Evolutionary conservation across 2,888 invertebrate genomes (phyloP), one percentile per base, ranked within the genome.

Genomic region (Tenthredo distinguenda): DNA sequence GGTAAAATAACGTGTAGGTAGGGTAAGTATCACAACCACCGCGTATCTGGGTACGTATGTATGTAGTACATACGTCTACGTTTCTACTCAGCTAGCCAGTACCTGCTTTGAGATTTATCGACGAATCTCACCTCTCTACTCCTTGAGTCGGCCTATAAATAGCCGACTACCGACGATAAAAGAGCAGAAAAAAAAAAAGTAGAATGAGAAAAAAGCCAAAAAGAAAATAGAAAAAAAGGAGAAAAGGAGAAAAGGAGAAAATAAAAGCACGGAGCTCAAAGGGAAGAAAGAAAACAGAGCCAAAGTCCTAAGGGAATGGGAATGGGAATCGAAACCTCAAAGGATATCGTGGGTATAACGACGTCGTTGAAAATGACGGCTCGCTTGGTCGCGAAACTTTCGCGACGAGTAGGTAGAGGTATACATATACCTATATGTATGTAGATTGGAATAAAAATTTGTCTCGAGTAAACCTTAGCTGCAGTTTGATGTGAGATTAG

Each of bases 241-340:
- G n/a, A 9, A 9, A 6, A 26, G 10, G 2, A n/a, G 43, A 0
- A n/a, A n/a, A 74, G 37, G n/a, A 26, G 26, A 76, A n/a, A 26
- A 26, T 12, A 76, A 65, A 26, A 65, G 31, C 26, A 76, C 47
- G 26, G 26, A 76, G 47, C 47, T 72, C 72, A 72, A 72, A 76
- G 43, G 74, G 43, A 76, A 76, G 37, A 21, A 47, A 37, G 26
- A 26, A 43, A 76, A 76, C 74, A 47, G 43, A 76, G 15, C 74
- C n/a, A 40, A 21, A 76, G 47, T 76, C 47, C 26, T 40, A 10
- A 7, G 40, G 47, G 74, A 21, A 18, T 76, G 12, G 43, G 74
- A 76, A 76, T 47, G 26, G 43, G 74, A 76, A 76, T 76, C 74
- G 74, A 76, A 76, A 76, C 47, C 74, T 76, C 74, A 76, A 76